Conservation (phyloP, 2,888 invertebrate species). For the Latheticus oryzae region DNA sequence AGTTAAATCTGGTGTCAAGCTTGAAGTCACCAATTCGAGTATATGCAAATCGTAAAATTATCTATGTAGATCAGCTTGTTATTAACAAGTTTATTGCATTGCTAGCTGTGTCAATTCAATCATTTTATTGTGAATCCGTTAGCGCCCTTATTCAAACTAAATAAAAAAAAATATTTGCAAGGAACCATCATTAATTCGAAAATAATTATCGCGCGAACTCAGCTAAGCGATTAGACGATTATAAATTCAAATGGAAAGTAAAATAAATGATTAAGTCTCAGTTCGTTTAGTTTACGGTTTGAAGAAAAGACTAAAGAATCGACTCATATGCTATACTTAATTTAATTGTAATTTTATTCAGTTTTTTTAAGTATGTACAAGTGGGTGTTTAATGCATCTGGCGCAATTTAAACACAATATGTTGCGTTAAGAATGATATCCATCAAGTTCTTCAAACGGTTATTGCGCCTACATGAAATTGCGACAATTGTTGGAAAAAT, state of each 20-base stretch:
- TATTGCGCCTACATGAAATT: too few species aligned
- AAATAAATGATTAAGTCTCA: slow-evolving; percentile 24
- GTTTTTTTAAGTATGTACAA: too few species aligned
- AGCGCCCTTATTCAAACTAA: slow-evolving; percentile 8
- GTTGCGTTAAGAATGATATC: too few species aligned
- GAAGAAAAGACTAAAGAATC: too few species aligned
- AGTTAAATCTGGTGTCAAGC: slow-evolving; percentile 14
- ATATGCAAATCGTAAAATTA: slow-evolving; percentile 41
- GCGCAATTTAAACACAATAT: too few species aligned
- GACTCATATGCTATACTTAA: too few species aligned
- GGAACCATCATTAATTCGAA: too few species aligned
- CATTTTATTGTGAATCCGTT: slow-evolving; percentile 26
- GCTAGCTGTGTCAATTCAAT: slow-evolving; percentile 30
- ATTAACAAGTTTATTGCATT: slow-evolving; percentile 39
- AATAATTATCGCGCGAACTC: slow-evolving; percentile 10
- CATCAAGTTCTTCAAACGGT: too few species aligned
- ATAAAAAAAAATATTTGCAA: too few species aligned
- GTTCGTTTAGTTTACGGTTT: slow-evolving; percentile 5
- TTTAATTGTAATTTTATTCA: too few species aligned
- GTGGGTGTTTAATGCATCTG: too few species aligned
- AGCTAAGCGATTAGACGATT: slow-evolving; percentile 15
- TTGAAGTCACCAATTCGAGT: slow-evolving; percentile 21
- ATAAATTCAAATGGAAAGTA: slow-evolving; percentile 38
- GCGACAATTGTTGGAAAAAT: too few species aligned
- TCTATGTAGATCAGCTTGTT: slow-evolving; percentile 41